These are phyloP conservation scores for Heliconius charithonia DNA, from an alignment of 2,888 invertebrate genomes.

Conservation along the genomic window DNA sequence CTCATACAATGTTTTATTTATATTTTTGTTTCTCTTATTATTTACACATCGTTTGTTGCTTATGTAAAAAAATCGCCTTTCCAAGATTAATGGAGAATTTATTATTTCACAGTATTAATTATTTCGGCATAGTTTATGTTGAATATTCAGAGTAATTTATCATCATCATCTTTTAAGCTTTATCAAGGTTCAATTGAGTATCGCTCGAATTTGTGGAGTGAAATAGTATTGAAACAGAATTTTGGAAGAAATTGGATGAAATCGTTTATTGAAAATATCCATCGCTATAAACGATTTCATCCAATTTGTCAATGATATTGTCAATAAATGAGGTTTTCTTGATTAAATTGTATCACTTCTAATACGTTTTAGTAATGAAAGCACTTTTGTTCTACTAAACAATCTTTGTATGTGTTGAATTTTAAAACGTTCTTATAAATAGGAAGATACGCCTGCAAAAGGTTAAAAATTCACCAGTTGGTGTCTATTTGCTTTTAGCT, in stretches of 20 bases:
- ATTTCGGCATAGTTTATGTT: not conserved
- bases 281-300: no score
- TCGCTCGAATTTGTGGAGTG: not conserved
- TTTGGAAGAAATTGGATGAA: not conserved
- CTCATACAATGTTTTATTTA: not conserved
- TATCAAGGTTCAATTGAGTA: not conserved
- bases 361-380: no score
- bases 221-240: not conserved
- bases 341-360: no score
- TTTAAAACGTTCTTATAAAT: not conserved
- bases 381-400: not conserved
- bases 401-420: not conserved
- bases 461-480: not conserved
- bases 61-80: no score
- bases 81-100: not conserved
- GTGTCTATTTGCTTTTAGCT: slow-evolving; percentile 4
- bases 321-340: not conserved
- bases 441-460: not conserved
- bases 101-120: not conserved
- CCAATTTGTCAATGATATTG: not conserved
- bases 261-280: not conserved
- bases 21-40: not conserved
- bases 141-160: not conserved
- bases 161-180: not conserved
- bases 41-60: not conserved